Evolutionary conservation across 1,140 invertebrate genomes (phyloP).

Genomic region (Meloidogyne exigua): DNA sequence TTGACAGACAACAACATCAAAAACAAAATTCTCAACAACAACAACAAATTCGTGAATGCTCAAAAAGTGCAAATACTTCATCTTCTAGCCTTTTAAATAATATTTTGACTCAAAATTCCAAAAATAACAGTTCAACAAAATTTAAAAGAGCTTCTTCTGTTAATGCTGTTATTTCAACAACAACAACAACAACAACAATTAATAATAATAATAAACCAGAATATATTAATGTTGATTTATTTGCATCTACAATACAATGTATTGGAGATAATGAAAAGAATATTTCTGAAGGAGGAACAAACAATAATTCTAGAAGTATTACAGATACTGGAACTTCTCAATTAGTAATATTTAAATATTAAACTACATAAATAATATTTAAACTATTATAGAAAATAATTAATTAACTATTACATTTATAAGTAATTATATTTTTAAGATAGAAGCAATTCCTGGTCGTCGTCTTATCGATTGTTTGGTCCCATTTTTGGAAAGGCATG

Average conservation of each 20-base stretch:
- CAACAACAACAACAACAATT: neutral
- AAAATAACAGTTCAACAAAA: neutral
- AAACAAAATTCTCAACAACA: too few species aligned
- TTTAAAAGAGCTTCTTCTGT: slow-evolving; percentile 25
- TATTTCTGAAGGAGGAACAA: neutral
- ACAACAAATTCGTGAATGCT: neutral
- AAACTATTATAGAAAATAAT: too few species aligned
- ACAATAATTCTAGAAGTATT: neutral
- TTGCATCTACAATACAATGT: slow-evolving; percentile 1
- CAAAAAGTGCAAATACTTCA: slow-evolving; percentile 23
- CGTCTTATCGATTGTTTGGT: slow-evolving; percentile 31
- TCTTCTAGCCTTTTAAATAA: slow-evolving; percentile 20
- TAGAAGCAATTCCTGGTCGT: slow-evolving; percentile 34
- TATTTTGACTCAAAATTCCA: neutral
- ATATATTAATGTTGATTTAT: slow-evolving; percentile 1
- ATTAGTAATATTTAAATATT: neutral
- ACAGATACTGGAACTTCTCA: neutral
- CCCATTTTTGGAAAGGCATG: slow-evolving; percentile 32
- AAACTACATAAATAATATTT: too few species aligned
- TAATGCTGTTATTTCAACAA: slow-evolving; percentile 4
- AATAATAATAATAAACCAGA: neutral
- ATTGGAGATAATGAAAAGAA: neutral
- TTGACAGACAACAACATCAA: neutral
- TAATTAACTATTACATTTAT: too few species aligned
- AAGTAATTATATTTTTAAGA: neutral